Base-by-base conservation (phyloP, 2,888 invertebrate genomes). In the Teleiodes luculella region DNA sequence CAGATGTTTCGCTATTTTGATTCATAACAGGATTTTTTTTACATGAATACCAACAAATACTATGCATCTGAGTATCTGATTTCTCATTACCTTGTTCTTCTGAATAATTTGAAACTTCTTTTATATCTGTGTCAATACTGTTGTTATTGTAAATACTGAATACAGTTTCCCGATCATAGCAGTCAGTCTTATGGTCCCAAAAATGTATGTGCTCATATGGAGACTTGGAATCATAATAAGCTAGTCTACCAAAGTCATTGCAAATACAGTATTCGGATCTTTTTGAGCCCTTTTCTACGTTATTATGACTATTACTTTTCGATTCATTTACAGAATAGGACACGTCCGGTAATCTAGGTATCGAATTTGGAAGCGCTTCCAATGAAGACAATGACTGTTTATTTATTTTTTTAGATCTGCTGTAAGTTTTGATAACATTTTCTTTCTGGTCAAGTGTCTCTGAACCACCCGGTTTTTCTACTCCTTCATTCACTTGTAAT, bases 381-480 rank as follows among this genome's bases (percentile, higher is more conserved):
- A 10, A 33, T 10, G 10, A 3, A 33, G 7, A 24, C 1, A 28
- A 37, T n/a, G 30, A n/a, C 45, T 16, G 24, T 37, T 50, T 11
- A 37, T 52, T 58, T 24, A 37, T 14, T 57, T 57, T 67, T 43
- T 64, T 67, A 50, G 55, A 61, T 52, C 65, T 72, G 58, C 59
- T 56, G 63, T 83, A 84, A 7, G 79, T 82, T 68, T 70, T 81
- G 14, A 70, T 20, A 56, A 61, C 58, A 52, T 62, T 59, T 14
- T 14, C 20, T 24, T 36, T 47, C n/a, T 36, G 55, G 24, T 30
- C 57, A 43, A 20, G 58, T 30, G 35, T 14, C 35, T 47, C 28
- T 18, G 36, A 49, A 60, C 85, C 84, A 70, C 84, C 86, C 53
- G 86, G 85, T 60, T 83, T 83, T 70, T 85, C 85, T 8, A 82